Evolutionary conservation across 2,797 vertebrate genomes (phyloP).

Genomic region (Astyanax mexicanus): DNA sequence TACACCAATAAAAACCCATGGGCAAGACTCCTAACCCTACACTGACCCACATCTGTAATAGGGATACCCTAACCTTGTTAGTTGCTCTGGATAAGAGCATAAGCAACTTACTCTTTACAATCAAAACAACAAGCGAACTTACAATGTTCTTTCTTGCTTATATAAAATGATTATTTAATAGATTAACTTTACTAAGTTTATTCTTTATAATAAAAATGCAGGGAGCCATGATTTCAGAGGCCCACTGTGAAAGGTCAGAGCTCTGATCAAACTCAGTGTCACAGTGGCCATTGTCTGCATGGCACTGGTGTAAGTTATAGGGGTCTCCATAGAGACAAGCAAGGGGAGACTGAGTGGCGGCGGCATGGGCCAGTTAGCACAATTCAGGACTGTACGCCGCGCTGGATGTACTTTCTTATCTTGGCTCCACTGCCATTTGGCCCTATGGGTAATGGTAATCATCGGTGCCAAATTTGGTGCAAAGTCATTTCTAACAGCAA

Average conservation of each 20-base stretch:
- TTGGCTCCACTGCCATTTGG: constrained; percentile 36
- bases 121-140: too few species aligned
- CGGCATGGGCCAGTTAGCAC: constrained; percentile 68
- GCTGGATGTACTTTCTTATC: constrained; percentile 50
- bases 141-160: too few species aligned
- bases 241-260: constrained; percentile 87
- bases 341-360: constrained; percentile 94
- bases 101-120: too few species aligned
- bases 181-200: constrained; percentile 18
- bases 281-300: constrained; percentile 91
- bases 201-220: constrained; percentile 44
- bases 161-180: too few species aligned
- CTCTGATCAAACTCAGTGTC: constrained; percentile 99
- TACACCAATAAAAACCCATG: too few species aligned
- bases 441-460: neutral
- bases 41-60: too few species aligned
- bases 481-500: too few species aligned
- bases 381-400: constrained; percentile 55
- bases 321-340: constrained; percentile 95
- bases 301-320: constrained; percentile 93
- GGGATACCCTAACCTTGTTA: too few species aligned
- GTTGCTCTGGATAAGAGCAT: too few species aligned
- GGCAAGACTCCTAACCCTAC: too few species aligned
- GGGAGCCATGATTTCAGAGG: constrained; percentile 82
- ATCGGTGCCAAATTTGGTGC: too few species aligned